Conservation (phyloP, 2,113 vertebrate species). For the Lagopus leucura region DNA sequence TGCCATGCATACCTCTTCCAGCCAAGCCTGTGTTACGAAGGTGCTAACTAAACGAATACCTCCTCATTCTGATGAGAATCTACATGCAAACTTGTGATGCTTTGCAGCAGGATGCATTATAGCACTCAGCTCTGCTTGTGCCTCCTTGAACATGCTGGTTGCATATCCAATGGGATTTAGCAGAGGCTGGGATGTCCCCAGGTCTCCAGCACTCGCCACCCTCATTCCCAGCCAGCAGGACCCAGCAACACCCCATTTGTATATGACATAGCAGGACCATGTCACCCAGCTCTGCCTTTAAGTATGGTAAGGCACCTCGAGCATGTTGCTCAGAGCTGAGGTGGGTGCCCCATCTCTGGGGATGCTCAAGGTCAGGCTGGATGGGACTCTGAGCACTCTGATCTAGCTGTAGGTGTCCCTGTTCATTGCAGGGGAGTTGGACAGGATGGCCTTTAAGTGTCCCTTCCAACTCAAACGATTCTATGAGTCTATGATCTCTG, state of each 20-base stretch:
- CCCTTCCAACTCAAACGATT: too few species aligned
- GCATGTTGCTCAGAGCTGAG: too few species aligned
- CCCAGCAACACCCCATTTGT: neutral
- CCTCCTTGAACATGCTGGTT: slow-evolving; percentile 51
- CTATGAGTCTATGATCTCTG: neutral
- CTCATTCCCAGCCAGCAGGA: neutral
- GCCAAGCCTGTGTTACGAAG: slow-evolving; percentile 22
- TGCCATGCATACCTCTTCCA: slow-evolving; percentile 12
- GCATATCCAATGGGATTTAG: slow-evolving; percentile 69
- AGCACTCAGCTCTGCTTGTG: slow-evolving; percentile 60
- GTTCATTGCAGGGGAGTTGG: too few species aligned
- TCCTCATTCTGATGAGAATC: slow-evolving; percentile 79
- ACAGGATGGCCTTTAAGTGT: too few species aligned
- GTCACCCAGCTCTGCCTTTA: neutral
- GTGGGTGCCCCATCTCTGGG: too few species aligned
- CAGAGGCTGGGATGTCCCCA: slow-evolving; percentile 53
- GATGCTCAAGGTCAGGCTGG: too few species aligned
- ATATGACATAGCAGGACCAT: neutral
- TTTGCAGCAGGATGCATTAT: slow-evolving; percentile 74
- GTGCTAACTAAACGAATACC: slow-evolving; percentile 79
- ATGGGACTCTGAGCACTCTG: too few species aligned
- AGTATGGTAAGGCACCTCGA: too few species aligned
- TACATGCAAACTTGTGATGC: slow-evolving; percentile 72
- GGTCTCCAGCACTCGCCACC: neutral
- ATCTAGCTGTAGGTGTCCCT: too few species aligned